Base-by-base conservation (phyloP, 1,140 invertebrate genomes). In the Drosophila sulfurigaster region DNA sequence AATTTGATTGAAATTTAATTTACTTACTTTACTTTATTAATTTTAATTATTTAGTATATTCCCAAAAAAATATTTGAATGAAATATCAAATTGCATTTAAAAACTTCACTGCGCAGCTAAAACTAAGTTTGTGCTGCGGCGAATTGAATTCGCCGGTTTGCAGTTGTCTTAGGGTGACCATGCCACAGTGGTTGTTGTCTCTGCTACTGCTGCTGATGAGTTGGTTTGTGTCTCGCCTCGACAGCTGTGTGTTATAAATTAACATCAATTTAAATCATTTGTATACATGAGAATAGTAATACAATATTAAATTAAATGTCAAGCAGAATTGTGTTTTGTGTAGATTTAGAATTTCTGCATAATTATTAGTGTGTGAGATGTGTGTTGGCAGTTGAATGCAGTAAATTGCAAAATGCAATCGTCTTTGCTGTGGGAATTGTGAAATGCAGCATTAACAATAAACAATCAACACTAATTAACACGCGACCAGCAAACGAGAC, bases 381-480 rank as follows among this genome's bases (percentile, higher is more conserved):
- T 25, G 20, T 25, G 20, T 25, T 25, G 20, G 0, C 32, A 13
- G 41, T n/a, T 46, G 45, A 48, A 28, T 46, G 51, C 32, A 38
- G 15, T 70, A 38, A 71, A 20, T 46, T 46, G 70, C 49, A 49
- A 73, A 59, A 28, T 62, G 41, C 46, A 54, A 43, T 48, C 70
- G 45, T 64, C 66, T 60, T 25, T 41, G 30, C 15, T 77, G 76
- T 80, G 73, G 77, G 83, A 91, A 74, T 66, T 76, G 65, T 66
- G 35, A 87, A 76, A 82, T 70, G 75, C 75, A 73, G 56, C 75
- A 67, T 69, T 73, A 79, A 78, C 79, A 82, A 82, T 87, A 68
- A 71, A 51, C 73, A 86, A 82, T 89, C 66, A 68, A 15, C 60
- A 52, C 72, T 86, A 79, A 90, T 86, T 89, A 90, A 79, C 78